Conservation (phyloP, 37 sponge, comb jelly and placozoan species). For the Ephydatia muelleri region DNA sequence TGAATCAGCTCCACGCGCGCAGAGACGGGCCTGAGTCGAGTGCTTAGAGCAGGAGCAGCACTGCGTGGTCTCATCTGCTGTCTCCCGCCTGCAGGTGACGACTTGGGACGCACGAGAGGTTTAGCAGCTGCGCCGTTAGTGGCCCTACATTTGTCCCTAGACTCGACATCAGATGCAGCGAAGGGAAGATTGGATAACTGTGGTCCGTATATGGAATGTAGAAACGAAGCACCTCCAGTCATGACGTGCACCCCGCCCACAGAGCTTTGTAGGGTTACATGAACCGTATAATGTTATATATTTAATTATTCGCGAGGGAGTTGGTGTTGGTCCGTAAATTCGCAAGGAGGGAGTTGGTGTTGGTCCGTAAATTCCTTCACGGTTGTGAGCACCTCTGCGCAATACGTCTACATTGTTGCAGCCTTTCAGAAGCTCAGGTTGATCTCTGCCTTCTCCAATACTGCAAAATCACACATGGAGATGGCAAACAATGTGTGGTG, state of each 20-base stretch:
- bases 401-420: too few relatives aligned
- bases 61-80: not conserved
- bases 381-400: too few relatives aligned
- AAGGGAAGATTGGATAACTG: constrained; percentile 55
- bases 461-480: too few relatives aligned
- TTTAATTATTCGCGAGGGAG: too few relatives aligned
- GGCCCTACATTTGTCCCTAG: not conserved
- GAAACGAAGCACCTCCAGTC: constrained; percentile 28
- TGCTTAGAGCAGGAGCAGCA: not conserved
- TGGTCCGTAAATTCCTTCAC: too few relatives aligned
- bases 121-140: not conserved
- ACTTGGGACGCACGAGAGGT: constrained; percentile 45
- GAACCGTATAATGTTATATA: too few relatives aligned
- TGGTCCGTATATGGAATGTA: constrained; percentile 78
- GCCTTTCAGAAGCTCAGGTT: too few relatives aligned
- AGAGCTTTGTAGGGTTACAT: too few relatives aligned
- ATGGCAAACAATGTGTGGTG: too few relatives aligned
- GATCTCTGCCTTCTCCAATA: too few relatives aligned
- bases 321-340: too few relatives aligned
- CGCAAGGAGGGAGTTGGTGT: too few relatives aligned
- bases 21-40: not conserved
- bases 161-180: constrained; percentile 16
- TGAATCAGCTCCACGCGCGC: not conserved
- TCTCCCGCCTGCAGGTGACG: constrained; percentile 56
- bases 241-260: constrained; percentile 14